Evolutionary conservation across 2,888 invertebrate species (phyloP), one percentile per base, ranked within the genome.

Genomic region (Drosophila testacea): DNA sequence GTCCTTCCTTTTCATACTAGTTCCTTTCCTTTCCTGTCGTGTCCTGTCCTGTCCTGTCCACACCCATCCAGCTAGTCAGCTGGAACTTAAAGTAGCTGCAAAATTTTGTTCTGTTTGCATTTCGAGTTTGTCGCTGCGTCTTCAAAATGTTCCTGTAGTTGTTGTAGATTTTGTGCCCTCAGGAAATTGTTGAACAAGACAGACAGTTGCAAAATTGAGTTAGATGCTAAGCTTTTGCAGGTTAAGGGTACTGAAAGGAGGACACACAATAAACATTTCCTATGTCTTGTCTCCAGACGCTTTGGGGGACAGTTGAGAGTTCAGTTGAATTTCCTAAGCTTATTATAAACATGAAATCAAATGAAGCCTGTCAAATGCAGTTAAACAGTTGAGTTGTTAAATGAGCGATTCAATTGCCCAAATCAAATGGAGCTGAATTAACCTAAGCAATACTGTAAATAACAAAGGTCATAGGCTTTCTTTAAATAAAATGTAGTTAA

Each of bases 341-440:
- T 83, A 77, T 88, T 83, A 83, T 73, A 66, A 75, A 79, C 78
- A 66, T 61, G 79, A 72, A 84, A 88, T 88, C 89, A 86, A 84
- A 83, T 86, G 76, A 84, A 86, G 83, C 73, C 79, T 78, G 83
- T 88, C 83, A 84, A 84, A 83, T 88, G 83, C 88, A 88, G 69
- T 73, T 73, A 59, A 77, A 73, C 76, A 59, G 61, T 64, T 71
- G 50, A 75, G 59, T 76, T 60, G 69, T 48, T 48, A 73, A 78
- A 71, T 79, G 66, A 79, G 63, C 66, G 44, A 63, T 71, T 66
- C 34, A 75, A 61, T 79, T 79, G 50, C 59, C 61, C 63, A 41
- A 42, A 50, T 63, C 36, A 59, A 60, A 67, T 61, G 32, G 36
- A 46, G 64, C 30, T 44, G 56, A 67, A 64, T 67, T 71, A 47